Evolutionary conservation across 2,113 vertebrate species (phyloP).

Genomic region (Genyomyrus donnyi): DNA sequence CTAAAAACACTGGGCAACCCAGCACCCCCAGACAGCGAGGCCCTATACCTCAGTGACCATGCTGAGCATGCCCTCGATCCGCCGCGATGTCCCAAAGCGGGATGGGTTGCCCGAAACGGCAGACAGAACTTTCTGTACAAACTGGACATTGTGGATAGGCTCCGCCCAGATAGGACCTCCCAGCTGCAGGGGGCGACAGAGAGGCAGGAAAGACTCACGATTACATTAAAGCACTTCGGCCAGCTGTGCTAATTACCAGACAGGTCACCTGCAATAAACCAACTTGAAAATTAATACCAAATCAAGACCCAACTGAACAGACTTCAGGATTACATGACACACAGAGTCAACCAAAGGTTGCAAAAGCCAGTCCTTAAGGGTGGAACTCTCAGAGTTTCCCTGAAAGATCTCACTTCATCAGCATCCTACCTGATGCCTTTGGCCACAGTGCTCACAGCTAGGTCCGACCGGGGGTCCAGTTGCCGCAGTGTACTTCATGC

Average conservation of each 20-base stretch:
- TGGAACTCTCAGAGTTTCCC: not conserved
- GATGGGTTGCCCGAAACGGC: constrained; percentile 65
- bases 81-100: constrained; percentile 71
- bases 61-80: constrained; percentile 80
- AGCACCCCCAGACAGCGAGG: not conserved
- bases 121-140: constrained; percentile 67
- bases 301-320: not conserved
- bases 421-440: constrained; percentile 71
- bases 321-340: not conserved
- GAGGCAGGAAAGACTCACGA: not conserved
- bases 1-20: not conserved
- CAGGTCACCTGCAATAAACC: not conserved
- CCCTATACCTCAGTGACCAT: constrained; percentile 73
- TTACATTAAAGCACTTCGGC: not conserved
- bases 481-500: constrained; percentile 75
- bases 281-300: not conserved
- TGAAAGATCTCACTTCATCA: not conserved
- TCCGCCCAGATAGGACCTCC: constrained; percentile 84
- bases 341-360: not conserved
- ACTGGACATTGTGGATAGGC: constrained; percentile 68
- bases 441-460: constrained; percentile 75
- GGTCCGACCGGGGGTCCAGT: constrained; percentile 70
- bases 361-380: not conserved
- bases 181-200: constrained; percentile 49
- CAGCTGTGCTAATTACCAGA: not conserved